A percentile compares a stretch with the other conserved stretches of the same genome.
Evolutionary conservation across 2,797 vertebrate genomes (phyloP).

Genomic region (Harpagifer antarcticus): DNA sequence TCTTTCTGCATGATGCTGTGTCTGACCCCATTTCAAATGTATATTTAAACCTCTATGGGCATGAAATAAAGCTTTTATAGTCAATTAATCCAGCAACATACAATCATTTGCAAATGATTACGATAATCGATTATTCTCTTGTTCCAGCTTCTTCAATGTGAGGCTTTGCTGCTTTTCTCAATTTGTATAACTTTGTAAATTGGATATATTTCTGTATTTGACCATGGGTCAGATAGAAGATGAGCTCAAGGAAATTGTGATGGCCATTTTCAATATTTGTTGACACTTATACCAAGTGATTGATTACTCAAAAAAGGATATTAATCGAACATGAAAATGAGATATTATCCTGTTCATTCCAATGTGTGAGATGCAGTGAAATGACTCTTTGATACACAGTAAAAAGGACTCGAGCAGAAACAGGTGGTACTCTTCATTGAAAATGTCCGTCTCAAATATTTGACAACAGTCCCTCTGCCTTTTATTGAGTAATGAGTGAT

Average conservation of each 20-base stretch:
- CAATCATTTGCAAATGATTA: not conserved
- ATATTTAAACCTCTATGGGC: not conserved
- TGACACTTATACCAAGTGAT: not conserved
- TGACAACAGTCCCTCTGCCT: constrained; percentile 21
- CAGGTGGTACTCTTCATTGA: not conserved
- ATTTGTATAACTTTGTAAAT: not conserved
- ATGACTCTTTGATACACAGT: not conserved
- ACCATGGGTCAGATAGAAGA: not conserved
- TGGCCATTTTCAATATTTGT: not conserved
- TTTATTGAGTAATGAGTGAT: constrained; percentile 15
- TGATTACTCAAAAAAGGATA: not conserved
- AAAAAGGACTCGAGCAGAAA: not conserved
- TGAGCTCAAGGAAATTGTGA: not conserved
- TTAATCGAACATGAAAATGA: not conserved
- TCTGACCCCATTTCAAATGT: not conserved
- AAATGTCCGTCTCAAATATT: constrained; percentile 8
- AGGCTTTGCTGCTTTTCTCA: not conserved
- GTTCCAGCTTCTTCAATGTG: not conserved
- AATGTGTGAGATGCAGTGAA: not conserved
- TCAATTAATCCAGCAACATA: not conserved
- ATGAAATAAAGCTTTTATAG: not conserved
- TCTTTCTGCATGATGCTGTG: not conserved
- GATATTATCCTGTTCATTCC: not conserved
- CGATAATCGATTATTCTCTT: not conserved
- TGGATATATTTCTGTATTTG: not conserved